Conservation (phyloP, 2,797 vertebrate genomes). For the Galagoides demidoff region DNA sequence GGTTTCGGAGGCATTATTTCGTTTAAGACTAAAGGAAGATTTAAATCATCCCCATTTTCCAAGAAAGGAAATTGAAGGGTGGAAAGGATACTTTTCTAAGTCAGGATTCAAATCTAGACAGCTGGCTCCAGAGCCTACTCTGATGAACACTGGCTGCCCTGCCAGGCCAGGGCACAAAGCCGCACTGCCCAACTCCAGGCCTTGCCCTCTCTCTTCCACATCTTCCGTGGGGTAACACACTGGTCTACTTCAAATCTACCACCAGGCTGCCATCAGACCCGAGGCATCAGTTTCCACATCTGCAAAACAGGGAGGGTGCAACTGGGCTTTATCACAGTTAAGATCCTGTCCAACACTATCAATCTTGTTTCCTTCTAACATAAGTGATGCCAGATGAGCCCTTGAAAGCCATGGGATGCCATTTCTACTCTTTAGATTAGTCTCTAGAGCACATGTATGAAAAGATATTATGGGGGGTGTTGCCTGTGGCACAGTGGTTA, state of each 20-base stretch:
- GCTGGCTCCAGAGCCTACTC: neutral
- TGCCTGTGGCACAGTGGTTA: too few species aligned
- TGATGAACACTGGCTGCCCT: neutral
- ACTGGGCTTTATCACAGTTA: neutral
- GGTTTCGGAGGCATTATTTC: neutral
- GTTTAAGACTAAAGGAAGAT: slow-evolving; percentile 32
- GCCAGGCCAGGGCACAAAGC: neutral
- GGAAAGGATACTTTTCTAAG: neutral
- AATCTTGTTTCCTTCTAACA: neutral
- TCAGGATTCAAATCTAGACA: neutral
- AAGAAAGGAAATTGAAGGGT: neutral
- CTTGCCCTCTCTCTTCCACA: neutral
- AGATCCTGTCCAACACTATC: neutral
- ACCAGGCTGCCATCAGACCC: neutral
- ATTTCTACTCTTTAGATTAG: neutral
- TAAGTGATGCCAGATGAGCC: neutral
- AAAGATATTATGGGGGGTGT: neutral
- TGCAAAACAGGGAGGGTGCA: neutral
- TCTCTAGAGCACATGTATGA: neutral
- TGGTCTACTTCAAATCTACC: neutral
- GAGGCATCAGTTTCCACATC: neutral
- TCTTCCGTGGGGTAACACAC: neutral
- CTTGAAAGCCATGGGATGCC: neutral
- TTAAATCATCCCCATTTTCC: neutral
- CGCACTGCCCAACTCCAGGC: neutral